A percentile compares a stretch with the other conserved stretches of the same genome.
Conservation (phyloP, 2,888 invertebrate genomes). For the Heterodera filipjevi region DNA sequence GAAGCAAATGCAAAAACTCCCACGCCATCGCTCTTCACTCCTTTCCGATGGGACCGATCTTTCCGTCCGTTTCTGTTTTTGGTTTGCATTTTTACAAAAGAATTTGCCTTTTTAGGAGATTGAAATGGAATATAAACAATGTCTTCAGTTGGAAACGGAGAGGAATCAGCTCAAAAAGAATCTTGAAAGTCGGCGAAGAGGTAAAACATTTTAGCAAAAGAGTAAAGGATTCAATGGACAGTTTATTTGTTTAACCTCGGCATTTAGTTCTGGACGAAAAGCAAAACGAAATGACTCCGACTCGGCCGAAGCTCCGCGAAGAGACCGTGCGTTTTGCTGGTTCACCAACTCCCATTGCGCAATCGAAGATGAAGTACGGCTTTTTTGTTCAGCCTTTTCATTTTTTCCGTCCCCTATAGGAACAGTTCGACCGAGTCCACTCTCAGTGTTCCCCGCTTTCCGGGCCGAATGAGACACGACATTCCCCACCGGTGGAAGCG, state of each 20-base stretch:
- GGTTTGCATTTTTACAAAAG: neutral
- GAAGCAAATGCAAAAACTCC: constrained; percentile 42
- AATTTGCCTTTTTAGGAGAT: constrained; percentile 39
- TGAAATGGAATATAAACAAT: constrained; percentile 36
- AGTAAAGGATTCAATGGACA: constrained; percentile 12
- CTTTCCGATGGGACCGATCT: constrained; percentile 29
- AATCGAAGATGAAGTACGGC: neutral
- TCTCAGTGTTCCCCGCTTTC: neutral
- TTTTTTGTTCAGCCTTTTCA: neutral
- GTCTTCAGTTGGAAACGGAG: constrained; percentile 35
- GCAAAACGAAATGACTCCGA: constrained; percentile 34
- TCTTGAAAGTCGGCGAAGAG: constrained; percentile 31
- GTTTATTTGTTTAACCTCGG: neutral
- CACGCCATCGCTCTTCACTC: constrained; percentile 31
- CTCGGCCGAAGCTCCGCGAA: neutral
- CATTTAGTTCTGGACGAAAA: constrained; percentile 32
- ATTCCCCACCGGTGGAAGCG: constrained; percentile 51
- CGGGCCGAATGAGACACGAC: constrained; percentile 52
- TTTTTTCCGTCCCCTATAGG: neutral
- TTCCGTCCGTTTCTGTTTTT: constrained; percentile 18
- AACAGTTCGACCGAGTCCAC: constrained; percentile 1
- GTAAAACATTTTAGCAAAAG: neutral
- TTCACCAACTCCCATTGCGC: neutral
- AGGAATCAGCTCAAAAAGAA: constrained; percentile 29
- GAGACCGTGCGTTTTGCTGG: constrained; percentile 5